Conservation (phyloP, 2,888 invertebrate genomes). For the Erynnis tages region DNA sequence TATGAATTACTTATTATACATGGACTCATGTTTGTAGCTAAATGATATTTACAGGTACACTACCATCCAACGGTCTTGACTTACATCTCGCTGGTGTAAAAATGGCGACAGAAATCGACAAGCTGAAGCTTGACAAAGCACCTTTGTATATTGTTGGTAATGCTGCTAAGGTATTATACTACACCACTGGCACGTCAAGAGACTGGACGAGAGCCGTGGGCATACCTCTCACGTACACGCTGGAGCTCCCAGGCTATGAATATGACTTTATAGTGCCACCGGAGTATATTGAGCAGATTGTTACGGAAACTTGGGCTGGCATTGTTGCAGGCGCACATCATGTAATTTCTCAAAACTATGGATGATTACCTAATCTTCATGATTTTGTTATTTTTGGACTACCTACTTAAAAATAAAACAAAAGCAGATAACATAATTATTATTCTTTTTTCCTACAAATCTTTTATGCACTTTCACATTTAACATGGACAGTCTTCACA, state of each 20-base stretch:
- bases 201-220: slow-evolving; percentile 84
- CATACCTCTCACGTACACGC: slow-evolving; percentile 83
- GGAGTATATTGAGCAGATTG: slow-evolving; percentile 76
- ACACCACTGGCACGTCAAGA: slow-evolving; percentile 84
- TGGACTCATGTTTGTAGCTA: background rate
- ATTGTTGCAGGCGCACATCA: slow-evolving; percentile 64
- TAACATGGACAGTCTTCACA: too few relatives aligned
- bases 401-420: too few relatives aligned
- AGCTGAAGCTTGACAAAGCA: slow-evolving; percentile 60
- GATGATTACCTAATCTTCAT: too few relatives aligned
- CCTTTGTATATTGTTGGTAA: slow-evolving; percentile 78
- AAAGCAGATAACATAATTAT: too few relatives aligned
- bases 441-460: too few relatives aligned
- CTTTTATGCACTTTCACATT: too few relatives aligned
- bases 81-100: slow-evolving; percentile 65
- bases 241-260: slow-evolving; percentile 84
- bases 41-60: slow-evolving; percentile 48
- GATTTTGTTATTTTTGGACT: too few relatives aligned
- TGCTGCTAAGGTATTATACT: slow-evolving; percentile 79
- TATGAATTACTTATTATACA: too few relatives aligned
- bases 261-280: slow-evolving; percentile 80
- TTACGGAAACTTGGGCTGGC: slow-evolving; percentile 83
- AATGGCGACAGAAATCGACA: slow-evolving; percentile 70
- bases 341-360: slow-evolving; percentile 39
- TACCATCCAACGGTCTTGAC: slow-evolving; percentile 75